phyloP scores from a whole-genome alignment of 2,888 invertebrate genomes.

The Caenorhabditis sp. region DNA sequence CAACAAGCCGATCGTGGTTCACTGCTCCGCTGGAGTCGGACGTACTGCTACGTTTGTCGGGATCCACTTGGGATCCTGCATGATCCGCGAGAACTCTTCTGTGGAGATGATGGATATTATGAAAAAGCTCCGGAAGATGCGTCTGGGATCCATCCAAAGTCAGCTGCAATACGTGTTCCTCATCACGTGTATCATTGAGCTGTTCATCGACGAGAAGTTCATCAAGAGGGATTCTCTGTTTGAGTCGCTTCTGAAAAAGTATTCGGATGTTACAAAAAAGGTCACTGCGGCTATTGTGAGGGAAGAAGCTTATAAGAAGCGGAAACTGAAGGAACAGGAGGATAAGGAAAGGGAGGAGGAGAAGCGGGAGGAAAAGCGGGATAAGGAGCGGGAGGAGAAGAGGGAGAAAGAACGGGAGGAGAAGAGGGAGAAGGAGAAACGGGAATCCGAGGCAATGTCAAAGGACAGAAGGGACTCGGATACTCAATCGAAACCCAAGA shows the following conservation, averaged over 20 bases:
- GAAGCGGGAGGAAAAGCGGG: slow-evolving; percentile 14
- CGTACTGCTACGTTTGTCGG: slow-evolving; percentile 60
- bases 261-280: slow-evolving; percentile 27
- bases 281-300: slow-evolving; percentile 29
- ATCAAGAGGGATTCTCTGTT: slow-evolving; percentile 15
- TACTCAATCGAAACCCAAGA: slow-evolving; percentile 6
- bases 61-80: slow-evolving; percentile 38
- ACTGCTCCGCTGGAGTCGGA: slow-evolving; percentile 62
- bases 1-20: slow-evolving; percentile 53
- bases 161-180: slow-evolving; percentile 61
- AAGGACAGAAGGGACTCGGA: not conserved
- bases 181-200: slow-evolving; percentile 19
- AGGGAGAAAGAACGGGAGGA: slow-evolving; percentile 12
- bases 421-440: slow-evolving; percentile 2
- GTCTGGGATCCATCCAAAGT: slow-evolving; percentile 47
- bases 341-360: slow-evolving; percentile 21
- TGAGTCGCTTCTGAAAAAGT: slow-evolving; percentile 39
- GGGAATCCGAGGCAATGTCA: slow-evolving; percentile 5
- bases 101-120: slow-evolving; percentile 33
- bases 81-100: slow-evolving; percentile 35
- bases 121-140: slow-evolving; percentile 51
- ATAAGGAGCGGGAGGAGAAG: slow-evolving; percentile 9
- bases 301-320: slow-evolving; percentile 9
- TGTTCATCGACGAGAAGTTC: slow-evolving; percentile 49
- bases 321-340: slow-evolving; percentile 24